Evolutionary conservation across 2,113 vertebrate species (phyloP).

Genomic region (Caretta caretta): DNA sequence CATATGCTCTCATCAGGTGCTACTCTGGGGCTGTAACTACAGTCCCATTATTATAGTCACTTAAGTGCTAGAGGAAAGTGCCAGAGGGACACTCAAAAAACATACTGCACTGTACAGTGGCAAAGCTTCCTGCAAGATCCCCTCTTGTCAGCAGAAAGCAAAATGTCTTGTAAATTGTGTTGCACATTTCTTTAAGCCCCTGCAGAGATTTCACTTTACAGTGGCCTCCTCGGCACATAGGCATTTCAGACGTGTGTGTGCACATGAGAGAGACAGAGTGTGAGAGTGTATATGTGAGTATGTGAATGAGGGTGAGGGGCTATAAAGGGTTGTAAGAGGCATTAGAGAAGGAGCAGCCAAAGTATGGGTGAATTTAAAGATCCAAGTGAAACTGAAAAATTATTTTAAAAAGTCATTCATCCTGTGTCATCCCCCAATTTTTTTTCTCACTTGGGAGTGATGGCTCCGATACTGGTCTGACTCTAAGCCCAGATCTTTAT

Average conservation of each 20-base stretch:
- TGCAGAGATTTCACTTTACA: neutral
- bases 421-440: neutral
- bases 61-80: neutral
- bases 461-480: conserved; percentile 40
- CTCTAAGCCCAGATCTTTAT: conserved; percentile 11
- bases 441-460: conserved; percentile 49
- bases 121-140: neutral
- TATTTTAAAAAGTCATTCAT: conserved; percentile 50
- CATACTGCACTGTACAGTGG: rapidly evolving
- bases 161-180: rapidly evolving
- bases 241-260: rapidly evolving
- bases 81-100: neutral
- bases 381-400: conserved; percentile 40
- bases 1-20: neutral
- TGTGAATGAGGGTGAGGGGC: neutral
- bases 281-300: rapidly evolving
- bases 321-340: neutral
- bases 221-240: rapidly evolving
- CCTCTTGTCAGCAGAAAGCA: neutral
- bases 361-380: neutral
- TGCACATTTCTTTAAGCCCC: neutral
- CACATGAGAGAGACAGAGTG: no score
- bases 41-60: neutral
- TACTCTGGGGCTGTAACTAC: neutral
- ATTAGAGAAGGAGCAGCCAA: neutral